phyloP scores from a whole-genome alignment of 2,888 invertebrate genomes.

The Strigamia crassipes region DNA sequence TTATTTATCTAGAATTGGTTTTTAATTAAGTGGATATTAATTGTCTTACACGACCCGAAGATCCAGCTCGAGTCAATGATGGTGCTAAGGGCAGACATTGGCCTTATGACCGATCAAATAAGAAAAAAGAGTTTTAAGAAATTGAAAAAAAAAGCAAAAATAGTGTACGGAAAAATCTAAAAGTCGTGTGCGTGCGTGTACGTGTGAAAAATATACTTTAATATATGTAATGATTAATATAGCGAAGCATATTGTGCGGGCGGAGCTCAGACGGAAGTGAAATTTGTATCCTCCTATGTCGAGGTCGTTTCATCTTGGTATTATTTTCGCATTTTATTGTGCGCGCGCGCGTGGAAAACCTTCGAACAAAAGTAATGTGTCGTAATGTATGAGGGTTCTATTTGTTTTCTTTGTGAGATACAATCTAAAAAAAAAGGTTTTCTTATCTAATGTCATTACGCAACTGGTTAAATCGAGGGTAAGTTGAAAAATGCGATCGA shows the following conservation, averaged over 20 bases:
- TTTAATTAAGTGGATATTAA: neutral
- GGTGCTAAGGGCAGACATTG: slow-evolving; percentile 34
- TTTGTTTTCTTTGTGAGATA: neutral
- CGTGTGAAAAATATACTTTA: neutral
- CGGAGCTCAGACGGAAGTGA: slow-evolving; percentile 23
- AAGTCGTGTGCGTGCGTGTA: neutral
- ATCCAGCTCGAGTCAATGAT: neutral
- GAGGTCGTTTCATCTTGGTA: slow-evolving; percentile 25
- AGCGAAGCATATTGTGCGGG: slow-evolving; percentile 3
- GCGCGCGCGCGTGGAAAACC: slow-evolving; percentile 13
- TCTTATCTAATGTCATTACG: slow-evolving; percentile 27
- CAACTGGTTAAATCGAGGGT: slow-evolving; percentile 14
- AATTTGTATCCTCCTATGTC: slow-evolving; percentile 29
- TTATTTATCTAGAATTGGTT: slow-evolving; percentile 1
- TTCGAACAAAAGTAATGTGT: neutral
- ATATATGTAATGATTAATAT: neutral
- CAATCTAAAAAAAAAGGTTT: neutral
- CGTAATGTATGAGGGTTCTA: neutral
- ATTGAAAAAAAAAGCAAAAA: neutral
- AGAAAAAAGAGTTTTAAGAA: neutral
- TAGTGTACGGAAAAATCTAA: neutral
- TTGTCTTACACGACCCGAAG: neutral
- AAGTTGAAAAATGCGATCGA: neutral
- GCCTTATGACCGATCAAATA: slow-evolving; percentile 14
- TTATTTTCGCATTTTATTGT: slow-evolving; percentile 20